phyloP scores from a whole-genome alignment of 2,888 invertebrate genomes.

The Cheilosia pagana region DNA sequence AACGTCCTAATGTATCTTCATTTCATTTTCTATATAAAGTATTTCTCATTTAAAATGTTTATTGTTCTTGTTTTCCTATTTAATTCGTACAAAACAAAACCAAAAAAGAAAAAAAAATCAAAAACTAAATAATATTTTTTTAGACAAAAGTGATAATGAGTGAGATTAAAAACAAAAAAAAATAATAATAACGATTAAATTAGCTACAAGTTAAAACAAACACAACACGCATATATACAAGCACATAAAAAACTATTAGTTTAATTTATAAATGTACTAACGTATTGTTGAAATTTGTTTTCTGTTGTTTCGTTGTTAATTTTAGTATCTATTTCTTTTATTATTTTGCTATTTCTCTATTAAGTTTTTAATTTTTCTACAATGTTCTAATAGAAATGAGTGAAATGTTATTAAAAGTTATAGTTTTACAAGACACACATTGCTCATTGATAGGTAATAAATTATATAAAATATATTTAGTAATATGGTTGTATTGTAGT shows the following conservation, averaged over 20 bases:
- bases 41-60: slow-evolving; percentile 24
- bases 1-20: slow-evolving; percentile 64
- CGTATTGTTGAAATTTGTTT: slow-evolving; percentile 53
- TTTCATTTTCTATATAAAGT: slow-evolving; percentile 54
- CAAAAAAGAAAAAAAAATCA: slow-evolving; percentile 73
- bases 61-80: slow-evolving; percentile 45
- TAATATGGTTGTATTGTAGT: slow-evolving; percentile 75
- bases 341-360: slow-evolving; percentile 26
- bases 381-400: slow-evolving; percentile 57
- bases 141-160: slow-evolving; percentile 82
- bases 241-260: slow-evolving; percentile 69
- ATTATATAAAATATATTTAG: slow-evolving; percentile 74
- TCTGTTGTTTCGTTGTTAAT: slow-evolving; percentile 43
- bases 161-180: slow-evolving; percentile 82
- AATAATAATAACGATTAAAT: slow-evolving; percentile 76
- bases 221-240: slow-evolving; percentile 59
- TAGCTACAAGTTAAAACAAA: slow-evolving; percentile 70
- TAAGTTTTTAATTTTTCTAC: slow-evolving; percentile 60
- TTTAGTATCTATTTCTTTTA: slow-evolving; percentile 16
- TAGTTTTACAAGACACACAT: slow-evolving; percentile 64
- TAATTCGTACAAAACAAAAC: slow-evolving; percentile 72
- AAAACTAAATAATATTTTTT: slow-evolving; percentile 51
- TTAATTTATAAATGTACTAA: slow-evolving; percentile 63
- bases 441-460: slow-evolving; percentile 69
- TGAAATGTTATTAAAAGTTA: slow-evolving; percentile 61